phyloP scores from a whole-genome alignment of 1,140 invertebrate species.

The Heliconius congener region DNA sequence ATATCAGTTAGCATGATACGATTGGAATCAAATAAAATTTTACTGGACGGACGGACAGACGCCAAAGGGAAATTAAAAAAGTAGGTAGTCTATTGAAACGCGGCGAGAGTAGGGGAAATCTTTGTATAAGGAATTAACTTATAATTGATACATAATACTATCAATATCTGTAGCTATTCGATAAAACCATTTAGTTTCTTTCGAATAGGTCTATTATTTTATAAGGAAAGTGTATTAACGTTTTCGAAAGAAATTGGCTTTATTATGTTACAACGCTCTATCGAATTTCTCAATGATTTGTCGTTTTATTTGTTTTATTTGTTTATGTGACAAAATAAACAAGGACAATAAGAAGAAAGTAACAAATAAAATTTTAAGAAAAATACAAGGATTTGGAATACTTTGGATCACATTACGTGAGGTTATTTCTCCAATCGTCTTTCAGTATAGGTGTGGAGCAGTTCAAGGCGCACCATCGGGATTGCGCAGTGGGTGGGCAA shows the following conservation, averaged over 20 bases:
- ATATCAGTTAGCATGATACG: constrained; percentile 42
- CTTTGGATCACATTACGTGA: constrained; percentile 58
- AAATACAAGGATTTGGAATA: constrained; percentile 6
- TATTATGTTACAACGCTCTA: constrained; percentile 2
- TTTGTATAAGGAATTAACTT: neutral
- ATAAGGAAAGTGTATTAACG: neutral
- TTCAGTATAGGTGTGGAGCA: constrained; percentile 53
- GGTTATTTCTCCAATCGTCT: constrained; percentile 72
- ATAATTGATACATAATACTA: neutral
- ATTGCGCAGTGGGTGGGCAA: constrained; percentile 91
- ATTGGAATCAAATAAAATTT: constrained; percentile 62
- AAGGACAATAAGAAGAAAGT: neutral
- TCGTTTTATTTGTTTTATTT: neutral
- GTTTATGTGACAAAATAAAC: neutral
- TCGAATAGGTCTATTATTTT: neutral
- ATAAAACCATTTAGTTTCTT: neutral
- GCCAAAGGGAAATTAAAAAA: constrained; percentile 34
- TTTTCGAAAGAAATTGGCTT: neutral
- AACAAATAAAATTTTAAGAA: constrained; percentile 20
- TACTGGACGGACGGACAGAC: constrained; percentile 77
- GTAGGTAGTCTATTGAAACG: neutral
- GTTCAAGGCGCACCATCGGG: constrained; percentile 91
- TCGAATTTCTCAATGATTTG: neutral
- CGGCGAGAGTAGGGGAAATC: neutral
- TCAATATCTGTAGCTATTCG: neutral